Percentiles rank a stretch among this genome's conserved stretches.
Conservation (phyloP, 2,888 invertebrate species). For the Andrena trimmerana region DNA sequence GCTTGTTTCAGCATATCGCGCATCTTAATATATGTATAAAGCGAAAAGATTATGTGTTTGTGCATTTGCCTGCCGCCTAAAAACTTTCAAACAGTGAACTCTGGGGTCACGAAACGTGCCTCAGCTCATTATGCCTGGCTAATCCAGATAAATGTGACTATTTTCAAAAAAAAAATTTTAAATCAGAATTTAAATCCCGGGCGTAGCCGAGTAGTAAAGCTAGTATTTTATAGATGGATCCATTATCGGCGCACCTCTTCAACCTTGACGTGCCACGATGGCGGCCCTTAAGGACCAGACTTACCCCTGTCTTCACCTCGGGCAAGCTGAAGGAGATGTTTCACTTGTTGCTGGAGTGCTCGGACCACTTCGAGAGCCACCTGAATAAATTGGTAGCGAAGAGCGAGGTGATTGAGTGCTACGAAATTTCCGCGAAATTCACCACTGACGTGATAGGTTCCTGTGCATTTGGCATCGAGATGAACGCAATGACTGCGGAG, state of each 20-base stretch:
- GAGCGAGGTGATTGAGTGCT: conserved; percentile 72
- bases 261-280: conserved; percentile 83
- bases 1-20: too few relatives aligned
- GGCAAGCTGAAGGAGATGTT: conserved; percentile 86
- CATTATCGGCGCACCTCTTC: conserved; percentile 81
- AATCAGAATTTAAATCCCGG: too few relatives aligned
- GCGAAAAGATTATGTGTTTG: too few relatives aligned
- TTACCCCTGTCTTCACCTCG: conserved; percentile 85
- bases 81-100: too few relatives aligned
- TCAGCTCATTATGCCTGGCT: too few relatives aligned
- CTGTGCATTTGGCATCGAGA: conserved; percentile 85
- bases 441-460: conserved; percentile 85
- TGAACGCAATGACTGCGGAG: conserved; percentile 82
- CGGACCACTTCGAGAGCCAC: conserved; percentile 78
- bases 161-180: too few relatives aligned
- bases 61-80: too few relatives aligned
- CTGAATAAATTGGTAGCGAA: conserved; percentile 65
- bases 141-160: too few relatives aligned
- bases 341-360: conserved; percentile 81
- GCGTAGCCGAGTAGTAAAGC: too few relatives aligned
- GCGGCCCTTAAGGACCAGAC: conserved; percentile 84
- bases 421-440: conserved; percentile 82
- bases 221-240: conserved; percentile 72
- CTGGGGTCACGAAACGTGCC: too few relatives aligned
- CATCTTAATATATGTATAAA: too few relatives aligned